A percentile compares a stretch with the other conserved stretches of the same genome.
Evolutionary conservation across 2,113 vertebrate genomes (phyloP).

Genomic region (Pseudorectes ferrugineus): DNA sequence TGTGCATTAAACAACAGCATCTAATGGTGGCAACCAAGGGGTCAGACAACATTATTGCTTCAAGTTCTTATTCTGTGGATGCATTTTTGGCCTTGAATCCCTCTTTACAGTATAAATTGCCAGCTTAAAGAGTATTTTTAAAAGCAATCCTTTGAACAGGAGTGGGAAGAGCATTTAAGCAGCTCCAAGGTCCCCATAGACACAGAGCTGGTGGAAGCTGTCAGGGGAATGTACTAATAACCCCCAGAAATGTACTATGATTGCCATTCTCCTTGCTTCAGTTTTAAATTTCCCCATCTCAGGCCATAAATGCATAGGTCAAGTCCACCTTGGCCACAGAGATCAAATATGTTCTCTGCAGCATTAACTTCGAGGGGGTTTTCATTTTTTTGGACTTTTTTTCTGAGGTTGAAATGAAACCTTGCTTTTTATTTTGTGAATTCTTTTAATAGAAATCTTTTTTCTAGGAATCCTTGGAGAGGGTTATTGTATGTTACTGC

Average conservation of each 20-base stretch:
- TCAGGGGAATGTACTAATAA: conserved; percentile 8
- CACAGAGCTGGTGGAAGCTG: neutral
- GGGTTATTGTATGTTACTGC: neutral
- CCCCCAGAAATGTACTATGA: neutral
- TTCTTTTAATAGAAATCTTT: conserved; percentile 12
- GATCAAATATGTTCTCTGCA: neutral
- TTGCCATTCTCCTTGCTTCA: neutral
- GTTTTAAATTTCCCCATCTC: neutral
- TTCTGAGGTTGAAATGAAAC: neutral
- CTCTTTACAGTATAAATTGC: conserved; percentile 37
- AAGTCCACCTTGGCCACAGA: neutral
- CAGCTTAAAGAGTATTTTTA: conserved; percentile 12
- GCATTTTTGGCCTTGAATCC: conserved; percentile 36
- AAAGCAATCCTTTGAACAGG: conserved; percentile 14
- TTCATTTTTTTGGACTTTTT: neutral
- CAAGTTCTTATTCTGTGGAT: conserved; percentile 3
- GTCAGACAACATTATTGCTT: conserved; percentile 44
- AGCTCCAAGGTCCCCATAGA: neutral
- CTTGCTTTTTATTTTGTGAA: conserved; percentile 30
- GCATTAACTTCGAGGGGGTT: neutral
- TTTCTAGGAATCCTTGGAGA: conserved; percentile 17
- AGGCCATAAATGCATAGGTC: neutral
- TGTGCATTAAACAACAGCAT: conserved; percentile 31
- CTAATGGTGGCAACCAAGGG: conserved; percentile 39
- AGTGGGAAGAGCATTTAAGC: conserved; percentile 37